phyloP scores from a whole-genome alignment of 1,140 invertebrate genomes.

The Zelostemma sp. region DNA sequence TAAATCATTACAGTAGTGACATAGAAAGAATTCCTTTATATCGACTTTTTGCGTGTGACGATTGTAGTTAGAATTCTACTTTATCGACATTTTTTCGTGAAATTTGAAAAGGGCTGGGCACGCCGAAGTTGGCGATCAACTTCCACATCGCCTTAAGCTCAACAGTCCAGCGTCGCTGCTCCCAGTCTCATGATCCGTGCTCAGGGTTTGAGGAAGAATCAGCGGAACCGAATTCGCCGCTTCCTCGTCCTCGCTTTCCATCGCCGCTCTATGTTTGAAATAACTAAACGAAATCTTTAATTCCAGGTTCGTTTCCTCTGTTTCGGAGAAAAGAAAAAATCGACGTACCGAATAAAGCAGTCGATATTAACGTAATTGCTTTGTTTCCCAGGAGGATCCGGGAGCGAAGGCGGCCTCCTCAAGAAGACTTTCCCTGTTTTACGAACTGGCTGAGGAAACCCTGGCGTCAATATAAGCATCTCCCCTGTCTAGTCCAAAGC shows the following conservation, averaged over 20 bases:
- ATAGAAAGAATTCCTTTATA: too few species aligned
- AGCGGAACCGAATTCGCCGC: slow-evolving; percentile 63
- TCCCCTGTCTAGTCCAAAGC: slow-evolving; percentile 83
- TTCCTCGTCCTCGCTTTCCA: slow-evolving; percentile 68
- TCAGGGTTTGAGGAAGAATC: slow-evolving; percentile 64
- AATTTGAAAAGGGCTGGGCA: too few species aligned
- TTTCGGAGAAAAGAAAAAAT: too few species aligned
- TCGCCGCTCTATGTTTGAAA: slow-evolving; percentile 63
- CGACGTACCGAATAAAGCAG: slow-evolving; percentile 85
- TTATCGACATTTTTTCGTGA: too few species aligned
- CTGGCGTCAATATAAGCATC: slow-evolving; percentile 81
- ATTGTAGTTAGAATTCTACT: too few species aligned
- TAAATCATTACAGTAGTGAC: too few species aligned
- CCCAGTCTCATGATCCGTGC: slow-evolving; percentile 68
- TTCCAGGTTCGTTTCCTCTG: too few species aligned
- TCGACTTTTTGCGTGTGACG: too few species aligned
- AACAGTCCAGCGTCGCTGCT: slow-evolving; percentile 67
- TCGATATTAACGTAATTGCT: slow-evolving; percentile 93
- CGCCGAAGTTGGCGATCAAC: slow-evolving; percentile 67
- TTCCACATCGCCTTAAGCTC: slow-evolving; percentile 66
- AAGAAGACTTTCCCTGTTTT: slow-evolving; percentile 56
- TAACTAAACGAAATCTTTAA: background rate
- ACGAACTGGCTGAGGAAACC: slow-evolving; percentile 59
- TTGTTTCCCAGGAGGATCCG: slow-evolving; percentile 80
- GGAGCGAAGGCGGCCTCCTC: slow-evolving; percentile 70